Conservation (phyloP, 37 sponge, comb jelly and placozoan species). For the Chondrosia reniformis region DNA sequence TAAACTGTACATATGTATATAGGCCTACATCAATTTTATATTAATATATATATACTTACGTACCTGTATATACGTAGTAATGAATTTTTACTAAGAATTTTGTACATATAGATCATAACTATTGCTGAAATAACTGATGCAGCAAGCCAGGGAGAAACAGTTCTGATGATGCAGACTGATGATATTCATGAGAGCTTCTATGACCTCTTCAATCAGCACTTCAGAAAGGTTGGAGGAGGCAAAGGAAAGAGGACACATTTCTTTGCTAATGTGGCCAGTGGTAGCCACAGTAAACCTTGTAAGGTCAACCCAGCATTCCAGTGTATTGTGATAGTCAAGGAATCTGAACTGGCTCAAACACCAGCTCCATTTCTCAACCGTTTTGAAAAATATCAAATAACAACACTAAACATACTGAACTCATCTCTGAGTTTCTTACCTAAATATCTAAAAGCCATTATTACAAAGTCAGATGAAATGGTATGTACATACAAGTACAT, state of each 20-base stretch:
- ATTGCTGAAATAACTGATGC: slow-evolving; percentile 71
- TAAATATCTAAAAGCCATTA: no score
- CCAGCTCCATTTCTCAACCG: slow-evolving; percentile 85
- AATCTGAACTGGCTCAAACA: slow-evolving; percentile 57
- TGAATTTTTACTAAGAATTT: not conserved
- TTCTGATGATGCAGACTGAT: slow-evolving; percentile 74
- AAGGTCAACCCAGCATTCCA: slow-evolving; percentile 70
- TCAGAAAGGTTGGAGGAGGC: slow-evolving; percentile 50
- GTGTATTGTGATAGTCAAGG: slow-evolving; percentile 72
- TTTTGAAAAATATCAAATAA: slow-evolving; percentile 80
- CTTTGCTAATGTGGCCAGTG: slow-evolving; percentile 85
- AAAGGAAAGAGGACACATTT: slow-evolving; percentile 36
- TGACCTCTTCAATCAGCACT: slow-evolving; percentile 83
- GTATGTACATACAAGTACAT: no score
- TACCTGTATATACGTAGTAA: not conserved
- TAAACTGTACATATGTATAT: no score
- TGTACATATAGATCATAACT: slow-evolving; percentile 55
- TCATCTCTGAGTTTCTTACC: not conserved
- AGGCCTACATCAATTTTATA: no score
- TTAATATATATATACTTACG: no score
- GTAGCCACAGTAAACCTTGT: slow-evolving; percentile 71
- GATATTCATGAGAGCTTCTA: slow-evolving; percentile 86
- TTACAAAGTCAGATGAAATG: no score
- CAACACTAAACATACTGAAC: not conserved
- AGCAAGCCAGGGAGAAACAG: slow-evolving; percentile 69